Evolutionary conservation across 2,888 invertebrate genomes (phyloP).

Genomic region (Ophion costatus): DNA sequence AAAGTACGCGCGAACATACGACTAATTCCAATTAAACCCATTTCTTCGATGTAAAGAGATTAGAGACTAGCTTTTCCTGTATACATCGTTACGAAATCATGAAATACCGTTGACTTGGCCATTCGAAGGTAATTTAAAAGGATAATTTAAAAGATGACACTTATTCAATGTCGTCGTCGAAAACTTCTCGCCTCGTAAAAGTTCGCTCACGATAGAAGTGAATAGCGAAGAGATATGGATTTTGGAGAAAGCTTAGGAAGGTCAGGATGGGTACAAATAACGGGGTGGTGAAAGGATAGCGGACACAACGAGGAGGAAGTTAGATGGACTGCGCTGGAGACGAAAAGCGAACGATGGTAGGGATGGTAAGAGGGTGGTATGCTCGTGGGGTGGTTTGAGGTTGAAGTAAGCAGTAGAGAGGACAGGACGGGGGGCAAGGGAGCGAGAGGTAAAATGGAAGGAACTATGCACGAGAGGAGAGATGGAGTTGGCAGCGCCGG

Average conservation of each 20-base stretch:
- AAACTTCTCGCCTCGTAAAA: constrained; percentile 9
- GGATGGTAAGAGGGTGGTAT: constrained; percentile 39
- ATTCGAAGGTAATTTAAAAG: constrained; percentile 15
- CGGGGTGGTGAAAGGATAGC: constrained; percentile 26
- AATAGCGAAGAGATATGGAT: constrained; percentile 35
- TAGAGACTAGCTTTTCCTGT: too few relatives aligned
- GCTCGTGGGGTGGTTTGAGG: constrained; percentile 56
- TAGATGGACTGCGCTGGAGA: constrained; percentile 37
- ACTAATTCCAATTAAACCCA: too few relatives aligned
- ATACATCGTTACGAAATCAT: too few relatives aligned
- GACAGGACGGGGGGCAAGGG: constrained; percentile 7
- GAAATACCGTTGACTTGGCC: neutral
- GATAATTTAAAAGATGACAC: constrained; percentile 22
- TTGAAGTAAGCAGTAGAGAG: constrained; percentile 47
- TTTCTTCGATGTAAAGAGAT: too few relatives aligned
- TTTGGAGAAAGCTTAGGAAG: constrained; percentile 46
- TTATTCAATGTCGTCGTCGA: constrained; percentile 9
- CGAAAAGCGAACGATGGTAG: constrained; percentile 36
- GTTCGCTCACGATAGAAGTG: neutral
- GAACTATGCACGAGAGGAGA: constrained; percentile 31
- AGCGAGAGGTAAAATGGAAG: constrained; percentile 47
- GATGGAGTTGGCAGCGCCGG: constrained; percentile 44
- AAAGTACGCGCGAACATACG: too few relatives aligned
- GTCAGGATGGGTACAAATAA: constrained; percentile 31
- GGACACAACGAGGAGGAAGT: constrained; percentile 28